Base-by-base conservation (phyloP, 30 jellyfish, hydroid and myxozoan genomes). In the Cassiopea xamachana region DNA sequence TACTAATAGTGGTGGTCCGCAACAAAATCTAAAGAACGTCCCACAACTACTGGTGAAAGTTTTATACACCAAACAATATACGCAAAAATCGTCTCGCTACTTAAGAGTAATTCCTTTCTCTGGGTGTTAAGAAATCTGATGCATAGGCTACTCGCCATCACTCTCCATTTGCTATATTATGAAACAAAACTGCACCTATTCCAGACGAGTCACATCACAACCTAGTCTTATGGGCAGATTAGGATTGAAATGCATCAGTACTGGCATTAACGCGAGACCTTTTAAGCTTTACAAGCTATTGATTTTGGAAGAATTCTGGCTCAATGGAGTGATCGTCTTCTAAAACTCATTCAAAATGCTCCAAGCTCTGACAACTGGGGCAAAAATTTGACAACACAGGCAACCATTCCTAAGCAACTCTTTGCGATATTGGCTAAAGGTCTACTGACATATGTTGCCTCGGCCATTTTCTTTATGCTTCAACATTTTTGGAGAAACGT, bases 171-270 rank as follows among this genome's bases (percentile, higher is more conserved):
- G 90, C 84, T 19, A 82, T 18, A 60, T 58, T 82, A 82, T 82
- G 90, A 82, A 82, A 82, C 48, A 60, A 60, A 84, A 82, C 90
- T 58, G 90, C 90, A 81, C 90, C 83, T 4, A 81, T 59, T 81
- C 90, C 55, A 81, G 85, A 85, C 86, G 73, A 58, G 68, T 85
- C 72, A 79, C 93, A 72, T 85, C 93, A 85, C 87, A 85, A 70
- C 79, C 93, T 44, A 85, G 87, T 49, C 93, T 86, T 70, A 85
- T 44, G 47, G 93, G 86, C 93, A 71, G 87, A 79, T 85, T 70
- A 75, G 87, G 93, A 39, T 85, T 85, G 86, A 85, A 69, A 85
- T 85, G 79, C 87, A 64, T 72, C 76, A 72, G 50, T 46, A 85
- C 93, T 85, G 93, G 19, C 80, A 85, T 85, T 5, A 79, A 85